These are phyloP conservation scores for Hydrozoanthus tunicans DNA, from an alignment of 64 coral and sea anemone species.

Conservation along the genomic window DNA sequence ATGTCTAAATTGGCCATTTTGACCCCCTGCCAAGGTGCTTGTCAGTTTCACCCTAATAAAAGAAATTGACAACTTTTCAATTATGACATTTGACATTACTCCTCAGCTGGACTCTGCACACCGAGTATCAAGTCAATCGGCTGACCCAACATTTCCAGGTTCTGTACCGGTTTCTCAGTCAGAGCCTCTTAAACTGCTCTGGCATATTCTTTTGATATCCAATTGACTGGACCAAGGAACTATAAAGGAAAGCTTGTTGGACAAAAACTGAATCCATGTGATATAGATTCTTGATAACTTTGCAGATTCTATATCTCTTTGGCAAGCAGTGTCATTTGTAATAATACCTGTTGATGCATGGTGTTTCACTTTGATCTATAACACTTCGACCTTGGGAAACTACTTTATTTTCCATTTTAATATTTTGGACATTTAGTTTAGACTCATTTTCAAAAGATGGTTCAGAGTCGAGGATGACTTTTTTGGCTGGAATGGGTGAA, in stretches of 20 bases:
- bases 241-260: background rate
- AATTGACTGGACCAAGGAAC: too few species aligned
- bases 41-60: too few species aligned
- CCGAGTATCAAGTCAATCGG: too few species aligned
- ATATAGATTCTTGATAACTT: constrained; percentile 35
- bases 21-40: too few species aligned
- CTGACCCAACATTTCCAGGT: too few species aligned
- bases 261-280: constrained; percentile 21
- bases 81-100: too few species aligned
- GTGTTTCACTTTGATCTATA: background rate
- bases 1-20: too few species aligned
- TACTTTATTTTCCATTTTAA: background rate
- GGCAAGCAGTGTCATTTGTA: constrained; percentile 18
- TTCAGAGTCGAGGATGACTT: constrained; percentile 2
- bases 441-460: background rate
- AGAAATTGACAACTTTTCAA: too few species aligned
- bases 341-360: background rate
- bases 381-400: background rate
- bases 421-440: constrained; percentile 24
- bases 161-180: too few species aligned
- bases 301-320: constrained; percentile 25
- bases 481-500: background rate
- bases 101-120: too few species aligned
- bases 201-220: too few species aligned
- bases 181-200: too few species aligned